Evolutionary conservation across 2,113 vertebrate species (phyloP).

Genomic region (Alethe diademata): DNA sequence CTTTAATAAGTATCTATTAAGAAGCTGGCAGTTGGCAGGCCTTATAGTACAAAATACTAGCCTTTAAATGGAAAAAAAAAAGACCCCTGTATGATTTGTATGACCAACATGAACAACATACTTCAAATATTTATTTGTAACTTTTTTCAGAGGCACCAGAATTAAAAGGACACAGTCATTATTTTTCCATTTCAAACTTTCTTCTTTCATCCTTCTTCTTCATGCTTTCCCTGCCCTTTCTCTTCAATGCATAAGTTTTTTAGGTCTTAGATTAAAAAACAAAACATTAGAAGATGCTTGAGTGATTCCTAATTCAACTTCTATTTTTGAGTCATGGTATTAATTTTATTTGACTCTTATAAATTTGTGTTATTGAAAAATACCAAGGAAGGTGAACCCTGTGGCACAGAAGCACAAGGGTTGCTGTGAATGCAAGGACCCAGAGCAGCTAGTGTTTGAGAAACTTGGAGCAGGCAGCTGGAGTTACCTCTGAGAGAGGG

Average conservation of each 20-base stretch:
- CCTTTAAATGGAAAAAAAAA: not conserved
- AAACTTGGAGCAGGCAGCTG: not conserved
- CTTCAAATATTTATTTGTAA: not conserved
- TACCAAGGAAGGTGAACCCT: not conserved
- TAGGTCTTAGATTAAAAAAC: not conserved
- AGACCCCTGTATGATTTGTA: not conserved
- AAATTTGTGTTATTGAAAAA: not conserved
- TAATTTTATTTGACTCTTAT: not conserved
- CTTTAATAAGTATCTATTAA: not conserved
- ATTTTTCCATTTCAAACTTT: not conserved
- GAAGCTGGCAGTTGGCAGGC: not conserved
- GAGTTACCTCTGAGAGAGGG: not conserved
- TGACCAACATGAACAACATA: not conserved
- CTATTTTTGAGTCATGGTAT: not conserved
- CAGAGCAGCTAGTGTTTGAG: not conserved
- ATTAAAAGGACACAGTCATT: not conserved
- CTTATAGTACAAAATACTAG: not conserved
- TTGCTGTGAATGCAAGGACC: accelerated
- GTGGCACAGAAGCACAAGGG: not conserved
- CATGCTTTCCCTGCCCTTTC: not conserved
- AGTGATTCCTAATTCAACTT: not conserved
- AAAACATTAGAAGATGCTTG: not conserved
- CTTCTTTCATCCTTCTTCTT: not conserved
- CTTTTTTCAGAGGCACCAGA: not conserved
- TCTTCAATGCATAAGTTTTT: not conserved